Evolutionary conservation across 2,113 vertebrate species (phyloP), one percentile per base, ranked within the genome.

Genomic region (Callocephalon fimbriatum): DNA sequence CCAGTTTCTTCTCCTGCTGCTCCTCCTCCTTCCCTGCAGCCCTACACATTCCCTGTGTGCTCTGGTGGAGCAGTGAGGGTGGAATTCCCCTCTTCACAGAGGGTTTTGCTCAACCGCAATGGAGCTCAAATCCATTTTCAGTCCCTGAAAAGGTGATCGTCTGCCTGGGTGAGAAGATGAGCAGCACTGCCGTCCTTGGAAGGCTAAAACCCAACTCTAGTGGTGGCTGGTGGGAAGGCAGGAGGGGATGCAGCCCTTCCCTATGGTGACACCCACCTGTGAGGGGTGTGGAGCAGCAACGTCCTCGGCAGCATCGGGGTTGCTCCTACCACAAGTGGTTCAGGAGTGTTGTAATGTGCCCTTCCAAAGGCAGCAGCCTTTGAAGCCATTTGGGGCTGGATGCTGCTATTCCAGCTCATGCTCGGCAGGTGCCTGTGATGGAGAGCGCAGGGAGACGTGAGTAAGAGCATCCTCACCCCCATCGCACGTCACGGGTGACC

Each of bases 221-320:
- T 0, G 4, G 47, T 0, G 59, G 21, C 0, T 4, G 63, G 21
- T 9, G 38, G 42, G 58, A 11, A 7, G 37, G 47, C 54, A 27
- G 86, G 81, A 51, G 10, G 14, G 89, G 77, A 0, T 10, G 0
- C 37, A 15, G 59, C 54, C 54, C 40, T 71, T 42, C 17, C 61
- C 51, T 1, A 0, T 1, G 26, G 73, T 10, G 14, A 16, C 59
- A 27, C 0, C 12, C 15, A 4, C 71, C 47, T 2, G 9, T 0
- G 5, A 53, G 65, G 61, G n/a, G 3, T 32, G 10, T 1, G 2
- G 72, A 12, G 44, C 50, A 1, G 1, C 1, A 1, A 14, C 12
- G 10, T 5, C 86, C 67, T 4, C 23, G 4, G 10, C 42, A 1
- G 66, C 9, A 1, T 29, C 0, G 0, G 29, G 35, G 6, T 3